A percentile compares a stretch with the other conserved stretches of the same genome.
Conservation (phyloP, 2,797 vertebrate genomes). For the Vultur gryphus region DNA sequence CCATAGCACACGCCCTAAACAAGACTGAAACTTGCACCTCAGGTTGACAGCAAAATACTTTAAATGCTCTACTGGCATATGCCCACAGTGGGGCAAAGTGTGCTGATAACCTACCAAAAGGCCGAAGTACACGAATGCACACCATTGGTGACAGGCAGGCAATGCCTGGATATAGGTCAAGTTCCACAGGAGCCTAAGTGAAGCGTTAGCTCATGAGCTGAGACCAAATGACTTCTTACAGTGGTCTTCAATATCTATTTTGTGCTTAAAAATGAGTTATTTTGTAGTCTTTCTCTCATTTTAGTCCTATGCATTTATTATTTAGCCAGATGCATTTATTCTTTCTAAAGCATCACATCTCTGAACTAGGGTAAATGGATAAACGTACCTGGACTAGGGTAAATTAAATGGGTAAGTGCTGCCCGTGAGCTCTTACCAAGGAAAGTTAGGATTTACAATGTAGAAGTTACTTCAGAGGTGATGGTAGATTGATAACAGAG, state of each 20-base stretch:
- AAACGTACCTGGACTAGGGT: background rate
- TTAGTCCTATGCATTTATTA: background rate
- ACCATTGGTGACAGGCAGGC: background rate
- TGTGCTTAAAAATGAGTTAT: background rate
- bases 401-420: background rate
- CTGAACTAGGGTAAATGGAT: background rate
- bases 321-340: background rate
- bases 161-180: background rate
- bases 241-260: background rate
- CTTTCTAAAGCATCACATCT: background rate
- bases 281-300: background rate
- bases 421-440: background rate
- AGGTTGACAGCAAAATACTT: background rate
- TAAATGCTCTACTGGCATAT: too few species aligned
- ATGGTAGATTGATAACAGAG: background rate
- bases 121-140: accelerated
- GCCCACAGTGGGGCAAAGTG: background rate
- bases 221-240: background rate
- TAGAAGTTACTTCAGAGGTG: background rate
- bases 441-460: background rate
- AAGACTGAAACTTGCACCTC: background rate
- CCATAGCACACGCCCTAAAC: background rate
- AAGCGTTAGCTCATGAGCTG: background rate
- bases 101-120: background rate
- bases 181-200: background rate